Conservation (phyloP, 2,888 invertebrate genomes). For the Amphiduros pacificus region DNA sequence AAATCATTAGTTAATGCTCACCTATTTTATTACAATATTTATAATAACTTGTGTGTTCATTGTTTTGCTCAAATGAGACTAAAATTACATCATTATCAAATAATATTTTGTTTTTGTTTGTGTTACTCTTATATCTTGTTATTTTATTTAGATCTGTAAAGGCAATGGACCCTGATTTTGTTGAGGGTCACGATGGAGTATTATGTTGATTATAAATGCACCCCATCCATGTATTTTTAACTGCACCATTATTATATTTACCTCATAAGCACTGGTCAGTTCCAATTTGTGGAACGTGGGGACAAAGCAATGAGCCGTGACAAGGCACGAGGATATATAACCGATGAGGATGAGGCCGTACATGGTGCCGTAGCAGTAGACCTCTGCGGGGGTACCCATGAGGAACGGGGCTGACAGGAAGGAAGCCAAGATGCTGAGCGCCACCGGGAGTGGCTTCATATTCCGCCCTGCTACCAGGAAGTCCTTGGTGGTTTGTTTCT, state of each 20-base stretch:
- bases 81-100: no score
- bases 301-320: conserved; percentile 47
- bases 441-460: not conserved
- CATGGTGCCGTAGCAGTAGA: conserved; percentile 75
- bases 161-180: no score
- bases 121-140: no score
- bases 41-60: no score
- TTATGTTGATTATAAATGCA: not conserved
- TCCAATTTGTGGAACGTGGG: conserved; percentile 47
- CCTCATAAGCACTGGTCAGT: conserved; percentile 50
- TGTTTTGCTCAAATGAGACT: no score
- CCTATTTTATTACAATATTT: no score
- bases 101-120: no score
- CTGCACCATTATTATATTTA: conserved; percentile 18
- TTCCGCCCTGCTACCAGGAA: conserved; percentile 15
- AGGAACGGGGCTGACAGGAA: conserved; percentile 47
- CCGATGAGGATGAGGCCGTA: conserved; percentile 67
- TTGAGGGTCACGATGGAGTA: no score
- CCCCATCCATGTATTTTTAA: not conserved
- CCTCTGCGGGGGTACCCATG: conserved; percentile 44
- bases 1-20: no score
- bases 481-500: conserved; percentile 11
- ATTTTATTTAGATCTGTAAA: no score
- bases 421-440: conserved; percentile 24
- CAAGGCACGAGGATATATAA: conserved; percentile 75